Conservation (phyloP, 1,140 invertebrate species). For the Portunus trituberculatus region DNA sequence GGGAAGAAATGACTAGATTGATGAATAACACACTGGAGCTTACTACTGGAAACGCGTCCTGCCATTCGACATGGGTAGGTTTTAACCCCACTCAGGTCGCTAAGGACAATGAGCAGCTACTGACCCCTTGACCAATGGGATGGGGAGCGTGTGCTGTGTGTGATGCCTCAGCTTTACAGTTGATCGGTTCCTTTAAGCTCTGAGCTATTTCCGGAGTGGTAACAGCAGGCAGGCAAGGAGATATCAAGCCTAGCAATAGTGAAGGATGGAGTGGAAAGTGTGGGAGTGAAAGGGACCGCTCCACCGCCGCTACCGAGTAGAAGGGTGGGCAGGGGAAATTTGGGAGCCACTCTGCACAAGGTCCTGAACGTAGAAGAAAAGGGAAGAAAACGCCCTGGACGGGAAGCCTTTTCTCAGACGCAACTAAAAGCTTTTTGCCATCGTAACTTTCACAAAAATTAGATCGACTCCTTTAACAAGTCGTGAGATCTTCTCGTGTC, state of each 20-base stretch:
- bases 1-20: too few species aligned
- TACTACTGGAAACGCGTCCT: too few species aligned
- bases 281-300: not conserved
- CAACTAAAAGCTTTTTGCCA: not conserved
- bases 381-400: not conserved
- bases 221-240: too few species aligned
- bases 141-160: too few species aligned
- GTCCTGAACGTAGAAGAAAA: not conserved
- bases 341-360: not conserved
- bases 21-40: too few species aligned
- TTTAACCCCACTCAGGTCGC: too few species aligned
- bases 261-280: not conserved
- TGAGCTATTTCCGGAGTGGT: too few species aligned
- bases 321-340: not conserved
- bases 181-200: too few species aligned
- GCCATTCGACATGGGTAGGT: too few species aligned
- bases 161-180: too few species aligned
- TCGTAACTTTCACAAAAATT: conserved; percentile 1
- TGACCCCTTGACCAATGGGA: too few species aligned
- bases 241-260: not conserved
- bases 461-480: conserved; percentile 22
- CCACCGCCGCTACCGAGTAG: not conserved
- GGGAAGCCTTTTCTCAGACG: not conserved
- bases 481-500: not conserved
- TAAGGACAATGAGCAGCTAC: too few species aligned